A percentile compares a stretch with the other conserved stretches of the same genome.
phyloP scores from a whole-genome alignment of 2,113 vertebrate species.

The Pseudonaja textilis region DNA sequence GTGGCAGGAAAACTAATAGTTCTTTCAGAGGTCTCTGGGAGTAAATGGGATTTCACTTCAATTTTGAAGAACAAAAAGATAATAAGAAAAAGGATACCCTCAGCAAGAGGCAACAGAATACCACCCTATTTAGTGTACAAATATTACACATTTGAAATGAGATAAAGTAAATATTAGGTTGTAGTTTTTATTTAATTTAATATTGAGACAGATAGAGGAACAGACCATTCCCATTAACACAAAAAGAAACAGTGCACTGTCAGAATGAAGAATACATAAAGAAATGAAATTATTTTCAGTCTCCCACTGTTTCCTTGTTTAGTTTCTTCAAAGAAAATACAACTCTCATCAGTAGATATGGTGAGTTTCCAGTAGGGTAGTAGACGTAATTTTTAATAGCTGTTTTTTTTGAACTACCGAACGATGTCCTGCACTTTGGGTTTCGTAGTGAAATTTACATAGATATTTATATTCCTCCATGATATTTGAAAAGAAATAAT shows the following conservation, averaged over 20 bases:
- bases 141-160: not conserved
- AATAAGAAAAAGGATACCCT: not conserved
- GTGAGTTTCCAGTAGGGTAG: not conserved
- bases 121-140: not conserved
- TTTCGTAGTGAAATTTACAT: not conserved
- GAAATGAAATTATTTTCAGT: constrained; percentile 32
- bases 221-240: not conserved
- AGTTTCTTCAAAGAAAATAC: not conserved
- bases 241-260: constrained; percentile 4
- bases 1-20: not conserved
- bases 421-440: not conserved
- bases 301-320: constrained; percentile 9
- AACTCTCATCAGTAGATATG: not conserved
- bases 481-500: not conserved
- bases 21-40: not conserved
- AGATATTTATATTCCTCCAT: not conserved
- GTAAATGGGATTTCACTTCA: not conserved
- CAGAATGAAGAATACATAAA: constrained; percentile 14
- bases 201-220: not conserved
- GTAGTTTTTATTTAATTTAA: not conserved
- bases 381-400: not conserved
- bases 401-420: not conserved
- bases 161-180: constrained; percentile 1
- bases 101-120: not conserved
- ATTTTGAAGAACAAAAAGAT: not conserved